A percentile compares a stretch with the other conserved stretches of the same genome.
phyloP scores from a whole-genome alignment of 2,888 invertebrate genomes.

The Drepanosiphum platanoidis region DNA sequence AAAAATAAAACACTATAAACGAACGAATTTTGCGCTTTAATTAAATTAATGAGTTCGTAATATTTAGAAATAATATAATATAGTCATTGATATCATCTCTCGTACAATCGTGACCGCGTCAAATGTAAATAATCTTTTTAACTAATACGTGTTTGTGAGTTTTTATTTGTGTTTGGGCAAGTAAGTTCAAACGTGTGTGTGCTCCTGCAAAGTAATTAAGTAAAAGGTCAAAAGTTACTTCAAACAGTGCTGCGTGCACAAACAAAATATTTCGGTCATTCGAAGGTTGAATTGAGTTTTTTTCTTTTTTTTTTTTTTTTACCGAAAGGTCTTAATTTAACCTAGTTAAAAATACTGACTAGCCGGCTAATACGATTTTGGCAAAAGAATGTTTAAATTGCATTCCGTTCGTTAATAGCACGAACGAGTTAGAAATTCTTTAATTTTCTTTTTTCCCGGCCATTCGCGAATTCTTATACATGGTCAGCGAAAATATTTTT shows the following conservation, averaged over 20 bases:
- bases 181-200: background rate
- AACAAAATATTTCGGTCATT: slow-evolving; percentile 3
- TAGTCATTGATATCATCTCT: background rate
- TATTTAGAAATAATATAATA: background rate
- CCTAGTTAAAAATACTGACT: slow-evolving; percentile 35
- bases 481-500: background rate
- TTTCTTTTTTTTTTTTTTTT: no score
- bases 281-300: background rate
- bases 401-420: background rate
- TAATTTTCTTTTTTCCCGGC: background rate
- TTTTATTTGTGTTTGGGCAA: background rate
- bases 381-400: background rate
- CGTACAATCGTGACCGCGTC: background rate
- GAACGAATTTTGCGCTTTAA: no score
- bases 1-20: no score
- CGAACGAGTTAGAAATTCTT: background rate
- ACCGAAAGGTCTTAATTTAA: slow-evolving; percentile 29
- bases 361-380: background rate
- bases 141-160: background rate
- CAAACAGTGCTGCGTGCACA: background rate
- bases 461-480: background rate
- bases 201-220: background rate
- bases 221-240: slow-evolving; percentile 11
- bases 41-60: no score
- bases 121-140: background rate